Evolutionary conservation across 1,140 invertebrate genomes (phyloP).

Genomic region (Drosophila lacteicornis): DNA sequence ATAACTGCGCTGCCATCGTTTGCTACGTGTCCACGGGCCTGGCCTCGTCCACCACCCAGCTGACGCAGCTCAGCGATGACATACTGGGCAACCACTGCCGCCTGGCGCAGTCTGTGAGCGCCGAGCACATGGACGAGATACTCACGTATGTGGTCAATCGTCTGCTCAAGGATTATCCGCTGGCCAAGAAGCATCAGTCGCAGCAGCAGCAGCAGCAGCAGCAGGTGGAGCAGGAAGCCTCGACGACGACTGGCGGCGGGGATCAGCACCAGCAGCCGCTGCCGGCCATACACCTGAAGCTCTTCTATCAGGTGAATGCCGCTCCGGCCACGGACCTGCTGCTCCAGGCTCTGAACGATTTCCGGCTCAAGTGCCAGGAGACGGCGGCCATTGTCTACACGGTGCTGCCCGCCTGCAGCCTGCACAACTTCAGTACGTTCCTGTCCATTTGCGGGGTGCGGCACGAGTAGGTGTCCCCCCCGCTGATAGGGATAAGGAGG

Average conservation of each 20-base stretch:
- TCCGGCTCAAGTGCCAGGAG: slow-evolving; percentile 85
- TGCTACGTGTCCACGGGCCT: slow-evolving; percentile 91
- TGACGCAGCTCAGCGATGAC: slow-evolving; percentile 87
- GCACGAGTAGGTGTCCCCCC: slow-evolving; percentile 79
- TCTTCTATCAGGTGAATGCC: slow-evolving; percentile 90
- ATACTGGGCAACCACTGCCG: slow-evolving; percentile 86
- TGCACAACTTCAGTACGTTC: slow-evolving; percentile 92
- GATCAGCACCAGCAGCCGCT: slow-evolving; percentile 37
- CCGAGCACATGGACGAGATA: slow-evolving; percentile 88
- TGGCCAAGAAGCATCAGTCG: slow-evolving; percentile 53
- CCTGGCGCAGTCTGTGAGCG: slow-evolving; percentile 86
- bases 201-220: slow-evolving; percentile 25
- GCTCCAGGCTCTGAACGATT: slow-evolving; percentile 86
- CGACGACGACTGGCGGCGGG: slow-evolving; percentile 21
- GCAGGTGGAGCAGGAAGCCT: neutral
- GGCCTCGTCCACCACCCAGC: slow-evolving; percentile 88
- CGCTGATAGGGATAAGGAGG: neutral
- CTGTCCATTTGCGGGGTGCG: slow-evolving; percentile 90
- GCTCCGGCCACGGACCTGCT: slow-evolving; percentile 86
- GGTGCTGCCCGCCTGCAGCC: slow-evolving; percentile 90
- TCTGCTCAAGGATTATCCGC: slow-evolving; percentile 88
- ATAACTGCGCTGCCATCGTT: slow-evolving; percentile 93
- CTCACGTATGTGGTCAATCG: slow-evolving; percentile 91
- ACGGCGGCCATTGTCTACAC: slow-evolving; percentile 88
- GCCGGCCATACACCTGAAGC: slow-evolving; percentile 89